Evolutionary conservation across 2,113 vertebrate genomes (phyloP), one percentile per base, ranked within the genome.

Genomic region (Boulengeromyrus knoepffleri): DNA sequence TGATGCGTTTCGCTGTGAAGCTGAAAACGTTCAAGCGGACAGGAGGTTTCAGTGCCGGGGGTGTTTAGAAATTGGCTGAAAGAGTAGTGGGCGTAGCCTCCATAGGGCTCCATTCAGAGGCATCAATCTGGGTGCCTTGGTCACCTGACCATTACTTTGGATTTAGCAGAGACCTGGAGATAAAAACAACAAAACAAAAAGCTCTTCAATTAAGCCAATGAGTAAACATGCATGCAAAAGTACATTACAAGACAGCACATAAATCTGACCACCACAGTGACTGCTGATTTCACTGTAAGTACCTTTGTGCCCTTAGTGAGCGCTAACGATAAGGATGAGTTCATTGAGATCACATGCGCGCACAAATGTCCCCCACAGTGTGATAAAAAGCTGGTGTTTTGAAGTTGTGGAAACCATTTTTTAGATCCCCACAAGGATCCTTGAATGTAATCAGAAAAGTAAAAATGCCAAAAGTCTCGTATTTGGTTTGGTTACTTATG

Each of bases 171-270:
- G 31, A 53, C 66, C 49, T 19, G 24, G 21, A 15, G 13, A 56
- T 84, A 31, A 89, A 27, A 49, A 24, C 27, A 27, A 62, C 17
- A 45, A 46, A 8, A 45, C 2, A n/a, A 66, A 70, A 88, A 88
- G 42, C 77, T 88, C 85, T 88, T 89, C 85, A 90, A 92, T 93
- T 92, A 91, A 89, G 89, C 89, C 93, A 93, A 92, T 89, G 90
- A 94, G 93, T 74, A 87, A 91, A 88, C 86, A 53, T 19, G 89
- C 85, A 36, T 4, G 6, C 92, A 87, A 47, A 46, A 62, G 86
- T 89, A 89, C 91, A 91, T 92, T 89, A 74, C 53, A 88, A 31
- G 91, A 90, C 89, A 89, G 89, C 84, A 91, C 93, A 92, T 90
- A 92, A 93, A 93, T 21, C 70, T 90, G 90, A 5, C 84, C 88